Base-by-base conservation (phyloP, 2,888 invertebrate genomes). In the Acleris emargana region DNA sequence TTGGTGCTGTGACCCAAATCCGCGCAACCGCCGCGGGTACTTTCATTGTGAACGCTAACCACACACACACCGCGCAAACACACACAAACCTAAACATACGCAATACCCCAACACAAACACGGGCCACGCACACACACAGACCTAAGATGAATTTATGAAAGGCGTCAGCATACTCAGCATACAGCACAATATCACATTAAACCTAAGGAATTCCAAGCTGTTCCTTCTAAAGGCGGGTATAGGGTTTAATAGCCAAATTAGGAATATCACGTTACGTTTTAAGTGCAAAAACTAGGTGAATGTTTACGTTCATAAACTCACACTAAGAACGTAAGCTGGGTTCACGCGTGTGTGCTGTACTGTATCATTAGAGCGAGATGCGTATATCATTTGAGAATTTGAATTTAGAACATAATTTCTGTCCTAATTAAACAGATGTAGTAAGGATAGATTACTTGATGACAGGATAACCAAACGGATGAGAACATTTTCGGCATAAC, bases 1-100 rank as follows among this genome's bases (percentile, higher is more conserved):
- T 89, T 89, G 84, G 85, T 76, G 83, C 88, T 89, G 82, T 91
- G 91, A 92, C 91, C 91, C 84, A 91, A 91, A 91, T 92, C 89
- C 87, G 78, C 82, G 89, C 89, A 90, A 90, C 88, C 83, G 84
- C 80, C 86, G 43, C 59, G 82, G 85, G 88, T 91, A 90, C 91
- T 91, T 91, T 91, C 91, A 91, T 91, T 92, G 91, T 91, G 87
- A 88, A 88, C 86, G 86, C 85, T 86, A 81, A 83, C 86, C 81
- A 64, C 52, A 68, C 67, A 58, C 62, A 66, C 51, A 68, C 60
- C 64, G 49, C 54, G 59, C 58, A 5, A 28, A 50, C 20, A 59
- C 52, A 22, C 16, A n/a, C 42, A 55, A 25, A 57, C 45, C n/a
- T 13, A 57, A 43, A 57, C 45, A 54, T 17, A 45, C 45, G 45